phyloP scores from a whole-genome alignment of 2,113 vertebrate species.

The Mormyrus lacerda region DNA sequence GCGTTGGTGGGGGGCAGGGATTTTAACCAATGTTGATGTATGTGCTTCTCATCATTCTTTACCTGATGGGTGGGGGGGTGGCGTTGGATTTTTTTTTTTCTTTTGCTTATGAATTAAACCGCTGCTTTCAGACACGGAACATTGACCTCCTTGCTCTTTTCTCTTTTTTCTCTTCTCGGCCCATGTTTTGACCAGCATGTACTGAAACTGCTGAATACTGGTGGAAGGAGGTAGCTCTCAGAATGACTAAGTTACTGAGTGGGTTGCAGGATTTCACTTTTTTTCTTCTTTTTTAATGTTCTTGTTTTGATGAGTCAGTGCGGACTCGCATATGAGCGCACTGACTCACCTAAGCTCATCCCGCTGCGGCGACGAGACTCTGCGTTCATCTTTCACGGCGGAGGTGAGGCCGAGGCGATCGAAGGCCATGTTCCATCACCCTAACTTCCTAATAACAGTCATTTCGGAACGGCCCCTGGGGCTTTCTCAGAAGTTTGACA shows the following conservation, averaged over 20 bases:
- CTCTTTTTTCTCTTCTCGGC: neutral
- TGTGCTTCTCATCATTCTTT: neutral
- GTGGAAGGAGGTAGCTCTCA: slow-evolving; percentile 14
- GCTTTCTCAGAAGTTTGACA: neutral
- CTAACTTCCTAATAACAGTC: neutral
- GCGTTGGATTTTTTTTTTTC: neutral
- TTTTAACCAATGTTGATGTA: neutral
- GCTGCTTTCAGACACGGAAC: slow-evolving; percentile 3
- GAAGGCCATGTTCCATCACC: neutral
- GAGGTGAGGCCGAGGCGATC: neutral
- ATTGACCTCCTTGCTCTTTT: neutral
- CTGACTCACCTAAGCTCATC: slow-evolving; percentile 8
- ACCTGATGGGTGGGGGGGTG: neutral
- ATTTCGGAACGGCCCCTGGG: neutral
- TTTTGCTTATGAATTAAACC: slow-evolving; percentile 11
- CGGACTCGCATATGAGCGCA: slow-evolving; percentile 20
- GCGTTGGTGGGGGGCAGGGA: neutral
- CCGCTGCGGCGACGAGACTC: neutral
- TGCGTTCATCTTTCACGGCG: neutral
- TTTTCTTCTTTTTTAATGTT: neutral
- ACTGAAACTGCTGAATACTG: slow-evolving; percentile 14
- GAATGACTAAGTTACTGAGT: slow-evolving; percentile 12
- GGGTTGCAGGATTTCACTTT: slow-evolving; percentile 19
- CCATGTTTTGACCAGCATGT: neutral
- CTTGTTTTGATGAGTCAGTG: slow-evolving; percentile 29